These are phyloP conservation scores for Halictus rubicundus DNA, from an alignment of 1,140 invertebrate species.

Conservation along the genomic window DNA sequence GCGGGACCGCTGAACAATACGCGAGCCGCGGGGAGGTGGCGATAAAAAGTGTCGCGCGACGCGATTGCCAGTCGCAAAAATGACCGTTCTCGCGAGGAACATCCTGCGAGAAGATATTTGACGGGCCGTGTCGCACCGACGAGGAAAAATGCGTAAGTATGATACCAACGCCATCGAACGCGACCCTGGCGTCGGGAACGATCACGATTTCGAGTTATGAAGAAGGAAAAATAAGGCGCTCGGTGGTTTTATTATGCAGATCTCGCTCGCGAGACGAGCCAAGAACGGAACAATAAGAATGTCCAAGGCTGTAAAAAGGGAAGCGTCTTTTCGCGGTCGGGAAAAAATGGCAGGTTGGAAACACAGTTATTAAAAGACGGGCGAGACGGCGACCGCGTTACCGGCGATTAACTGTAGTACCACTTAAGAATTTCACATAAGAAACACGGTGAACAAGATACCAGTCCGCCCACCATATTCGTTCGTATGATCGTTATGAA, in stretches of 20 bases:
- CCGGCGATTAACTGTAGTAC: constrained; percentile 41
- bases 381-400: constrained; percentile 12
- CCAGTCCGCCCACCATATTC: constrained; percentile 51
- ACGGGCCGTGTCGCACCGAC: neutral
- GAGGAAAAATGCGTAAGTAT: constrained; percentile 38
- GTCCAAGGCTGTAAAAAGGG: neutral
- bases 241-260: too few species aligned
- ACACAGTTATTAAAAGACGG: constrained; percentile 20
- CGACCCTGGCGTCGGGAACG: too few species aligned
- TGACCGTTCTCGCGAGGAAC: neutral
- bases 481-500: constrained; percentile 29
- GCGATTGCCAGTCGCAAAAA: neutral
- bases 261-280: neutral
- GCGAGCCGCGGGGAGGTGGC: too few species aligned
- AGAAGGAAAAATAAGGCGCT: neutral
- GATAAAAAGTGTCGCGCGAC: neutral
- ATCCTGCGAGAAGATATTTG: neutral
- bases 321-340: neutral
- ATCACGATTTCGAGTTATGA: neutral
- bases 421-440: constrained; percentile 52
- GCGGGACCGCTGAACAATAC: constrained; percentile 18
- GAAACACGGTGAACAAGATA: constrained; percentile 37
- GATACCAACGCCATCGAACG: too few species aligned
- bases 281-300: neutral
- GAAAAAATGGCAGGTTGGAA: neutral